Base-by-base conservation (phyloP, 2,797 vertebrate species). In the Clarias laeviceps region DNA sequence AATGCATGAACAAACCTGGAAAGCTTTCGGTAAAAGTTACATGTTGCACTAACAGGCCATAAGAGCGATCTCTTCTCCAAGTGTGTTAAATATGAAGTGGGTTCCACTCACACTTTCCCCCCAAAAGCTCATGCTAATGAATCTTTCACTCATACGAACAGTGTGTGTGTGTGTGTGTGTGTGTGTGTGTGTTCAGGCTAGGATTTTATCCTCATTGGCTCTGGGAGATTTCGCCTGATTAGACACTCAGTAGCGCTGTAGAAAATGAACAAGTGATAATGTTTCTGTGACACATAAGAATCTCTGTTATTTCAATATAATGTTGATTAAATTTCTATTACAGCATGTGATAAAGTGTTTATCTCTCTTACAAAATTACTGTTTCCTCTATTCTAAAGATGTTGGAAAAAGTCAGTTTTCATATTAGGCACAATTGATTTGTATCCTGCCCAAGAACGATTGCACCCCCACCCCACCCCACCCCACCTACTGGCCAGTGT, bases 1-100 rank as follows among this genome's bases (percentile, higher is more conserved):
- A 87, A 90, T 86, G 90, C 92, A 92, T 65, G 22, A 78, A 80
- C 0, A 17, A 86, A 90, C 89, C 91, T 37, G 87, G 88, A 88
- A 92, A 94, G 90, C 91, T 90, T 91, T 89, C 87, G 89, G 92
- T 91, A 90, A 93, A 92, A 93, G 91, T 89, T 90, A 90, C 91
- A 91, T 87, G 89, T 77, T 89, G 91, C 91, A 87, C 32, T 78
- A 78, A 61, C 32, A 37, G 56, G 76, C 57, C 76, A 78, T 88
- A 82, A 89, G 89, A 87, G 86, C 85, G 88, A 89, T 83, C 90
- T 87, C 68, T 80, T 85, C 83, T 89, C 87, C 87, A 86, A 80
- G 85, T 88, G 89, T 88, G 18, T 93, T 93, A 94, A 94, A 93
- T 91, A 93, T 93, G 89, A 93, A 94, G 90, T 86, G 91, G 87